A percentile compares a stretch with the other conserved stretches of the same genome.
Conservation (phyloP, 2,797 vertebrate species). For the Jordanella pulchra region DNA sequence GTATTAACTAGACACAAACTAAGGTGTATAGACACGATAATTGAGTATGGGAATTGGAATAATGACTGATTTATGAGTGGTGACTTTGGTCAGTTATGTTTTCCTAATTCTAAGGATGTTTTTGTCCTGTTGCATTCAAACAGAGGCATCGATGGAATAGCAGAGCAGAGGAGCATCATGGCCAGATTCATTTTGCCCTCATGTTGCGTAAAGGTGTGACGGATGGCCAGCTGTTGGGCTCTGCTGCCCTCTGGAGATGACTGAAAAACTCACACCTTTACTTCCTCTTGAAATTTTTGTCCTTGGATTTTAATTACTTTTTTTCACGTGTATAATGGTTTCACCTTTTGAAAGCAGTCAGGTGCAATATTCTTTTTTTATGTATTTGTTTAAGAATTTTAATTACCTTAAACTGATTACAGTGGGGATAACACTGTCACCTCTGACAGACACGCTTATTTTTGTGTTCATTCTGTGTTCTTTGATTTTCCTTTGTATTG, state of each 20-base stretch:
- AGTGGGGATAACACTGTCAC: conserved; percentile 8
- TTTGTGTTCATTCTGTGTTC: conserved; percentile 17
- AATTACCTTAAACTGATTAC: conserved; percentile 2
- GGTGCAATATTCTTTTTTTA: conserved; percentile 45
- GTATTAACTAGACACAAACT: not conserved
- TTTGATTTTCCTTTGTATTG: conserved; percentile 11
- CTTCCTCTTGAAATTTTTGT: conserved; percentile 18
- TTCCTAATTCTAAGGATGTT: not conserved
- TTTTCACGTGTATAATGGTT: conserved; percentile 19
- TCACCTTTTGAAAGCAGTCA: conserved; percentile 29
- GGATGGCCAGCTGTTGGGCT: conserved; percentile 50
- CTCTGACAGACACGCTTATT: conserved; percentile 17
- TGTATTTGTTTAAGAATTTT: conserved; percentile 20
- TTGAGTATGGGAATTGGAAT: not conserved
- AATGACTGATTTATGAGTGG: not conserved
- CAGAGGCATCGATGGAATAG: conserved; percentile 69
- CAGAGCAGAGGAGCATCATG: conserved; percentile 3
- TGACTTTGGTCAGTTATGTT: not conserved
- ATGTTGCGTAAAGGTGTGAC: conserved; percentile 15
- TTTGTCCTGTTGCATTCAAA: conserved; percentile 26
- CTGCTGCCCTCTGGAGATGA: conserved; percentile 70
- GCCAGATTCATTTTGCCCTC: conserved; percentile 8
- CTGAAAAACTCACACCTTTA: conserved; percentile 41
- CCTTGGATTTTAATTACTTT: conserved; percentile 28
- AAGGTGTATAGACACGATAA: not conserved